phyloP scores from a whole-genome alignment of 2,888 invertebrate species.

The Notocelia uddmanniana region DNA sequence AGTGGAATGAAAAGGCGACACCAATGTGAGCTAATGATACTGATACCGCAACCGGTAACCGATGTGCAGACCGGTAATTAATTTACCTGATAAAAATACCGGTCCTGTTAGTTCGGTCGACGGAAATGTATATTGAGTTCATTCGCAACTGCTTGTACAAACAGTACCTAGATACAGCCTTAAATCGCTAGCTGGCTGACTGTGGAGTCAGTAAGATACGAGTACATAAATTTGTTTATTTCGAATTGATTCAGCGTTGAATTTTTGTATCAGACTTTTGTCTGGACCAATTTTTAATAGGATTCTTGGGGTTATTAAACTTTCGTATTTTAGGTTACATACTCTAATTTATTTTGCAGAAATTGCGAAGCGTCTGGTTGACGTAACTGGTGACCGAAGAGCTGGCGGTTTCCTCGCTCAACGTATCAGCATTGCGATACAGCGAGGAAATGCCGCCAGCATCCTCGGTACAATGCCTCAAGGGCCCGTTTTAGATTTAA shows the following conservation, averaged over 20 bases:
- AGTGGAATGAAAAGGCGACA: conserved; percentile 78
- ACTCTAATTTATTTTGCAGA: too few species aligned
- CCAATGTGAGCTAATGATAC: conserved; percentile 79
- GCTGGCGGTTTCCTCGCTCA: too few species aligned
- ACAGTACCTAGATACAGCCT: background rate
- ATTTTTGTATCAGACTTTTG: background rate
- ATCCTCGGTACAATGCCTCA: too few species aligned
- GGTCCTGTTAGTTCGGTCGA: conserved; percentile 50
- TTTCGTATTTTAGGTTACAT: too few species aligned
- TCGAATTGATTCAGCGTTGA: background rate
- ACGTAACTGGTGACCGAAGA: too few species aligned
- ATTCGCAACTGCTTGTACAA: background rate
- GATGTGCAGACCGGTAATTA: conserved; percentile 72
- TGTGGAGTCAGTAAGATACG: background rate
- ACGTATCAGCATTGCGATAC: too few species aligned
- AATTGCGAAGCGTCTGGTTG: too few species aligned
- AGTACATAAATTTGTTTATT: background rate
- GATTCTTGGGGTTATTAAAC: too few species aligned
- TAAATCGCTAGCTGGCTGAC: background rate
- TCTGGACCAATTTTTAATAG: too few species aligned
- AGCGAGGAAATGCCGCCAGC: too few species aligned
- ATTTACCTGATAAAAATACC: conserved; percentile 74
- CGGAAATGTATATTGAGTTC: conserved; percentile 9
- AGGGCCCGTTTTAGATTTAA: too few species aligned
- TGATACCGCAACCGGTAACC: conserved; percentile 61